Conservation (phyloP, 2,113 vertebrate species). For the Bufo gargarizans region DNA sequence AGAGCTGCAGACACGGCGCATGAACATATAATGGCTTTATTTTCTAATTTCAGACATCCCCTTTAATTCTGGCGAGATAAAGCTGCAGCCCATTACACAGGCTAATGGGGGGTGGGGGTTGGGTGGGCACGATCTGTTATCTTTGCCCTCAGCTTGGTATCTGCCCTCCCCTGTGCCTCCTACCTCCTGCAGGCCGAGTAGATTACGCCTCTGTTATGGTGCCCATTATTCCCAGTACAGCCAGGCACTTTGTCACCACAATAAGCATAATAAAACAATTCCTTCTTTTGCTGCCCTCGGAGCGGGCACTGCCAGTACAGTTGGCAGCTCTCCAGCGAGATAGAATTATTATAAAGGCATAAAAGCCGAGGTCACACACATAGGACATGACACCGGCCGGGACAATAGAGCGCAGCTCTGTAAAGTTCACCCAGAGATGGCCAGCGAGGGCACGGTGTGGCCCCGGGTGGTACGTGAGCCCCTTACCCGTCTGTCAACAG, state of each 20-base stretch:
- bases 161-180: too few relatives aligned
- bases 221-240: neutral
- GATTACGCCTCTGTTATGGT: neutral
- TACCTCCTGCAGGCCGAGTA: too few relatives aligned
- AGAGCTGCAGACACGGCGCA: too few relatives aligned
- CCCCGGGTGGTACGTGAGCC: slow-evolving; percentile 10
- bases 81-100: neutral
- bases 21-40: too few relatives aligned
- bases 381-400: neutral
- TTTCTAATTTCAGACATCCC: neutral
- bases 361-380: neutral
- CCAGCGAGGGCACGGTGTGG: neutral
- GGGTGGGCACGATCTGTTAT: neutral
- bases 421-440: neutral
- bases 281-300: neutral
- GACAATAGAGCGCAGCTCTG: neutral
- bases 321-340: neutral
- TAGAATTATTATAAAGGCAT: neutral
- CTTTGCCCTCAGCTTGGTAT: neutral
- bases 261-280: neutral
- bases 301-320: neutral
- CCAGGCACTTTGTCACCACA: neutral
- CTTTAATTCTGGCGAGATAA: neutral
- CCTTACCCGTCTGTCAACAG: slow-evolving; percentile 8
- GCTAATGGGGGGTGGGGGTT: too few relatives aligned